Evolutionary conservation across 2,113 vertebrate genomes (phyloP), one percentile per base, ranked within the genome.

Genomic region (Nipponia nippon): DNA sequence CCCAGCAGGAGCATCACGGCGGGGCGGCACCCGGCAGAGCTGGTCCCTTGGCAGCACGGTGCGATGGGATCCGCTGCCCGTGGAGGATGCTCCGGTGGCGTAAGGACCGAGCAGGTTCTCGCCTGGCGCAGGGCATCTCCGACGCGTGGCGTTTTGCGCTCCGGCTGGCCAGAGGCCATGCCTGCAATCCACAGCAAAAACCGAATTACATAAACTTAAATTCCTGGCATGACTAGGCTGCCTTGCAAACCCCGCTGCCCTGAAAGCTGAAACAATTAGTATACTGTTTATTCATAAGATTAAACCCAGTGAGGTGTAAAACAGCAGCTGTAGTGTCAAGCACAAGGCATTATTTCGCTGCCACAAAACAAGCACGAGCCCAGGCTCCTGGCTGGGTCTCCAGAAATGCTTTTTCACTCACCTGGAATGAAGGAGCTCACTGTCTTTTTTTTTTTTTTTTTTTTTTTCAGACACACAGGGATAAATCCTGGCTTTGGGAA

Each of bases 251-350:
- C 79, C 30, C 17, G 16, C 79, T 94, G 96, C 76, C 65, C 90
- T 67, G 65, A 61, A 78, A 96, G 47, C 95, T 72, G 76, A 95
- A 96, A 97, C 93, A 97, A 97, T 96, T 93, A 96, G 71, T 38
- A 83, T 53, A 91, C 76, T 96, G 94, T 95, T 96, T 95, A 97
- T 93, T 97, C 90, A 73, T 79, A 67, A 96, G 81, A 95, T 91
- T 92, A 94, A 96, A 93, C 49, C 56, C 50, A n/a, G 65, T 46
- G 91, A 95, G 59, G 96, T 97, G 79, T 81, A 89, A 94, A 97
- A 76, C 83, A 84, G 85, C 83, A 95, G 77, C 90, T 88, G 52
- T 55, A 40, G 46, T 7, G 49, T 87, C 80, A 85, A 94, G 85
- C 52, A 70, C 50, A 47, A 58, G 65, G 67, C 65, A 40, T 80